A percentile compares a stretch with the other conserved stretches of the same genome.
phyloP scores from a whole-genome alignment of 2,888 invertebrate genomes.

The Hemithea aestivaria region DNA sequence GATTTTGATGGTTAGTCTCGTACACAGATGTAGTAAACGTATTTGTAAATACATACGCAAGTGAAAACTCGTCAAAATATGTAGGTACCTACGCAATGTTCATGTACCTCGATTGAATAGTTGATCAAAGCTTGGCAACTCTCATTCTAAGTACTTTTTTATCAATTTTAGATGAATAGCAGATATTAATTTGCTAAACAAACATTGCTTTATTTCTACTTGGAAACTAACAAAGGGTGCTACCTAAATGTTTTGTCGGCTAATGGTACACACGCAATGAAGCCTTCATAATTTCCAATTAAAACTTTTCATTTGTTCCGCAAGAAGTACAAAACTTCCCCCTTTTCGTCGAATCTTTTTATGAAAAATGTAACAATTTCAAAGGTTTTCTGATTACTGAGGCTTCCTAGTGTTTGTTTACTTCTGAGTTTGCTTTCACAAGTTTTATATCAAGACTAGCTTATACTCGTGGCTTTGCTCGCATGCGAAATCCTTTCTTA shows the following conservation, averaged over 20 bases:
- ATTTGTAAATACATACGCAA: too few species aligned
- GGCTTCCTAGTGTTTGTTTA: constrained; percentile 20
- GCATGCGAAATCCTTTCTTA: too few species aligned
- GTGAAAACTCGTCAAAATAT: too few species aligned
- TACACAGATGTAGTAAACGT: too few species aligned
- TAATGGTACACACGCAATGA: constrained; percentile 20
- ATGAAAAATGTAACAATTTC: constrained; percentile 23
- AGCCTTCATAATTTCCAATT: constrained; percentile 29
- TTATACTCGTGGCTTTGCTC: too few species aligned
- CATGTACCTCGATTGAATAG: too few species aligned
- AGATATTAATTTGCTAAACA: constrained; percentile 4
- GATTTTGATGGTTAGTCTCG: too few species aligned
- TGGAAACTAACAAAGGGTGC: constrained; percentile 13
- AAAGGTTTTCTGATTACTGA: too few species aligned
- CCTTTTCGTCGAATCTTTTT: constrained; percentile 10
- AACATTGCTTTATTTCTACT: constrained; percentile 9
- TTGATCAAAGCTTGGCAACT: too few species aligned
- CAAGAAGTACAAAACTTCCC: constrained; percentile 14
- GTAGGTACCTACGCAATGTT: too few species aligned
- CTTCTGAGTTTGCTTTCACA: constrained; percentile 14
- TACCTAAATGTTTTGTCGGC: constrained; percentile 21
- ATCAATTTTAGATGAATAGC: constrained; percentile 5
- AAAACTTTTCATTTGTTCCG: constrained; percentile 28
- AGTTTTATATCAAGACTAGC: too few species aligned
- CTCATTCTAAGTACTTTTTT: too few species aligned